Percentiles rank a stretch among this genome's conserved stretches.
Conservation (phyloP, 1,140 invertebrate genomes). For the Diploscapter pachys region DNA sequence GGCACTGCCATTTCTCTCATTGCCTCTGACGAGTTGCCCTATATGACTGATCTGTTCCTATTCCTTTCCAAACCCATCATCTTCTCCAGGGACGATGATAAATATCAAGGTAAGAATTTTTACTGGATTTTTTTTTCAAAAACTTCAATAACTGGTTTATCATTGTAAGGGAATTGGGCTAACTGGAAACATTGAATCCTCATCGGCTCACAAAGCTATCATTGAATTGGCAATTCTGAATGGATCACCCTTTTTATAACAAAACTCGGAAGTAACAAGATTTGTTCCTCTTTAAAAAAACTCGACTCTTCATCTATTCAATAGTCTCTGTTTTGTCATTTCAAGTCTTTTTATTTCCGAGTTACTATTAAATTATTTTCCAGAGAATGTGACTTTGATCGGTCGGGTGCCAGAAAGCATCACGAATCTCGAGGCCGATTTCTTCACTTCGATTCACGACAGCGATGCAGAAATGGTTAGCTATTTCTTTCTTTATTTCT, state of each 20-base stretch:
- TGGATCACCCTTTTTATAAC: background rate
- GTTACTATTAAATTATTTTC: background rate
- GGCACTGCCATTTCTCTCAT: slow-evolving; percentile 65
- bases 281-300: slow-evolving; percentile 1
- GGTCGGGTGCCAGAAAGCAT: slow-evolving; percentile 77
- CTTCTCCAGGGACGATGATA: slow-evolving; percentile 40
- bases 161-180: background rate
- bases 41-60: slow-evolving; percentile 85
- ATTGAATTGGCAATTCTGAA: background rate
- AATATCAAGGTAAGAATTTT: slow-evolving; percentile 33
- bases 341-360: background rate
- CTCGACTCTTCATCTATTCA: background rate
- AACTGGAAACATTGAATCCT: background rate
- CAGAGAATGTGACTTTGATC: slow-evolving; percentile 64
- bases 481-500: slow-evolving; percentile 4
- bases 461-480: slow-evolving; percentile 72
- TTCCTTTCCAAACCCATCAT: slow-evolving; percentile 72
- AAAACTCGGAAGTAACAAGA: background rate
- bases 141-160: background rate
- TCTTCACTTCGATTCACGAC: slow-evolving; percentile 74
- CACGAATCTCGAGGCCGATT: slow-evolving; percentile 78
- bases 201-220: background rate
- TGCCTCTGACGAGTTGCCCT: slow-evolving; percentile 81
- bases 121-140: background rate
- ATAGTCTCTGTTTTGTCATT: no score